Conservation (phyloP, 2,888 invertebrate species). For the Torymus texanus region DNA sequence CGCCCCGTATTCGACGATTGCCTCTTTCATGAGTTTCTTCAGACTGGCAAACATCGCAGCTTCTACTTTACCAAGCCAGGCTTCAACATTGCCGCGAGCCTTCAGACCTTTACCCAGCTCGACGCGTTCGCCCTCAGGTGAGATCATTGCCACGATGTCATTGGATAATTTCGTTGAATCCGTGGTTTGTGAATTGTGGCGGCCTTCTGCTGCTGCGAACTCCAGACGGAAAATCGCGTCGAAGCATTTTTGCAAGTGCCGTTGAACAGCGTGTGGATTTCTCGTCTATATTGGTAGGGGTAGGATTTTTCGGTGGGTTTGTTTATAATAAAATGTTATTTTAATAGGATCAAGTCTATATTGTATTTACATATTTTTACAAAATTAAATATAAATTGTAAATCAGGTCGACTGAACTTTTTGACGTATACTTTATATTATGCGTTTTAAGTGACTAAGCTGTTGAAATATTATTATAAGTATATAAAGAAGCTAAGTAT, state of each 20-base stretch:
- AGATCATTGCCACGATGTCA: constrained; percentile 92
- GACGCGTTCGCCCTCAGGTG: constrained; percentile 91
- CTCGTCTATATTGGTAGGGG: constrained; percentile 78
- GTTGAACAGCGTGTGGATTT: constrained; percentile 92
- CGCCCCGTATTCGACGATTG: constrained; percentile 82
- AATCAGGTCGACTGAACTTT: too few relatives aligned
- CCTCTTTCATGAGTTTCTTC: constrained; percentile 84
- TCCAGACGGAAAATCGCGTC: constrained; percentile 88
- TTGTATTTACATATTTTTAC: too few relatives aligned
- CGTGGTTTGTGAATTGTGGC: constrained; percentile 63
- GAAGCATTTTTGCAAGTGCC: constrained; percentile 92
- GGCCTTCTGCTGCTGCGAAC: constrained; percentile 81
- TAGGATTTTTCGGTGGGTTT: background rate
- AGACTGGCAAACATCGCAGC: constrained; percentile 91
- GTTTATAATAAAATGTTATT: too few relatives aligned
- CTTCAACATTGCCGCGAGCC: constrained; percentile 93
- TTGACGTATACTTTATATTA: too few relatives aligned
- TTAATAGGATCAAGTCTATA: too few relatives aligned
- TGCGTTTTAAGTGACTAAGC: too few relatives aligned
- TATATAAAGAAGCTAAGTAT: background rate
- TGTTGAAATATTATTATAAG: too few relatives aligned
- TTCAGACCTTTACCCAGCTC: constrained; percentile 88
- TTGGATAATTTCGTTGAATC: constrained; percentile 79
- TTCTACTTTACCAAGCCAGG: constrained; percentile 94
- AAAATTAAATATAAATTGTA: too few relatives aligned